phyloP scores from a whole-genome alignment of 2,113 vertebrate species.

The Strix uralensis region DNA sequence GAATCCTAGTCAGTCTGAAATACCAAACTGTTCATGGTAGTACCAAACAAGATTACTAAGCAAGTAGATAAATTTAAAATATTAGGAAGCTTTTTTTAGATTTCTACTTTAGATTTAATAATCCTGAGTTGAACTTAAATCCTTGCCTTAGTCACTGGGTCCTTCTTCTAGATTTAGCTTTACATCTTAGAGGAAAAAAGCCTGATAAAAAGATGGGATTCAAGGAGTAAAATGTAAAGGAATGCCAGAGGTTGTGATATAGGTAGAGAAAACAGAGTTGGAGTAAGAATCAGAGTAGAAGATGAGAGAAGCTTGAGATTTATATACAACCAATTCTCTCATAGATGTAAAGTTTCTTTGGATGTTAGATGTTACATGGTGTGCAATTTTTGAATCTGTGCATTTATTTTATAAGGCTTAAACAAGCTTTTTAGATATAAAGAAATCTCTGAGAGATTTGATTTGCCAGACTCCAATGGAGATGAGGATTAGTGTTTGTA shows the following conservation, averaged over 20 bases:
- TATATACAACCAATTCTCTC: background rate
- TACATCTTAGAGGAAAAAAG: background rate
- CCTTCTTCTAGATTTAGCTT: background rate
- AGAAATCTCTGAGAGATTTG: constrained; percentile 88
- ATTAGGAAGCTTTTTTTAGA: background rate
- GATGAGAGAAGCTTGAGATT: background rate
- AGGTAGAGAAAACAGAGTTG: background rate
- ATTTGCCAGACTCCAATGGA: constrained; percentile 89
- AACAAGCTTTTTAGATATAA: constrained; percentile 90
- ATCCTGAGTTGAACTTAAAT: background rate
- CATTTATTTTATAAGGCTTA: constrained; percentile 55
- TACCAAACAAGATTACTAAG: background rate
- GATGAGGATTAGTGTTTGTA: constrained; percentile 83
- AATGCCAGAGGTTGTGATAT: background rate
- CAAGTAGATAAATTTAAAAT: background rate
- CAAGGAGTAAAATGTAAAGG: background rate
- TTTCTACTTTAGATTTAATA: background rate
- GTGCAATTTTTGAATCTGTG: background rate
- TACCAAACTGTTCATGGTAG: background rate
- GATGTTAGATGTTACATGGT: background rate
- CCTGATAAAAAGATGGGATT: background rate
- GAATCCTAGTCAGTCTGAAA: background rate
- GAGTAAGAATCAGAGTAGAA: background rate
- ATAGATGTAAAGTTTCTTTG: background rate
- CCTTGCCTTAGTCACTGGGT: background rate